Evolutionary conservation across 2,113 vertebrate genomes (phyloP).

Genomic region (Marmota flaviventris): DNA sequence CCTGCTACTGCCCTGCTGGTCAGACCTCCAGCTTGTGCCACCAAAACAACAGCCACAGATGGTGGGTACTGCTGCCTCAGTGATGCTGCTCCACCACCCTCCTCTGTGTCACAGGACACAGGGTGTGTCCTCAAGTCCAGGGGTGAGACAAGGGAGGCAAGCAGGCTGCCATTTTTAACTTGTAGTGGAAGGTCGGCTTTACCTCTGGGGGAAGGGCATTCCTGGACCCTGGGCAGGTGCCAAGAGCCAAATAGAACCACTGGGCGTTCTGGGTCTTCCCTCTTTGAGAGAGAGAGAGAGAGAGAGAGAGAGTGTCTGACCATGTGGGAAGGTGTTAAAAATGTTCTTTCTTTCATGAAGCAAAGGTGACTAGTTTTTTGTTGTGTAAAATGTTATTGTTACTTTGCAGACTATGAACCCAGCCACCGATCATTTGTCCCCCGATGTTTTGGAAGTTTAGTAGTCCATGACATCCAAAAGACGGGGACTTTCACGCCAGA

Average conservation of each 20-base stretch:
- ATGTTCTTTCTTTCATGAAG: background rate
- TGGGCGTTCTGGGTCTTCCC: background rate
- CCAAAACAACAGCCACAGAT: background rate
- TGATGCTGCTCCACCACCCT: background rate
- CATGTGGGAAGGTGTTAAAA: background rate
- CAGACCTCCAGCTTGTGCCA: background rate
- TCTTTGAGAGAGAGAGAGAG: background rate
- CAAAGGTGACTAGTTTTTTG: background rate
- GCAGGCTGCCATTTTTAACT: no score
- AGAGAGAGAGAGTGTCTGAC: background rate
- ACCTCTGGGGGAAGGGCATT: background rate
- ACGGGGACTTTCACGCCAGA: background rate
- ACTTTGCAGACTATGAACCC: background rate
- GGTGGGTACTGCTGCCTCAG: accelerated
- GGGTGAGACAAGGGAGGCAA: background rate
- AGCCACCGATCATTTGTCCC: background rate
- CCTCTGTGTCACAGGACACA: background rate
- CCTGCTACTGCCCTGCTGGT: background rate
- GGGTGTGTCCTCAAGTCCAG: no score
- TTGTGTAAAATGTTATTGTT: background rate
- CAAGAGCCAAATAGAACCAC: background rate
- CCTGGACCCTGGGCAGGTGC: background rate
- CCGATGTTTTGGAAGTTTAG: background rate
- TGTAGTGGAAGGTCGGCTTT: background rate
- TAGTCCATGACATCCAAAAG: background rate